Evolutionary conservation across 2,888 invertebrate species (phyloP), one percentile per base, ranked within the genome.

Genomic region (Calameuta filiformis): DNA sequence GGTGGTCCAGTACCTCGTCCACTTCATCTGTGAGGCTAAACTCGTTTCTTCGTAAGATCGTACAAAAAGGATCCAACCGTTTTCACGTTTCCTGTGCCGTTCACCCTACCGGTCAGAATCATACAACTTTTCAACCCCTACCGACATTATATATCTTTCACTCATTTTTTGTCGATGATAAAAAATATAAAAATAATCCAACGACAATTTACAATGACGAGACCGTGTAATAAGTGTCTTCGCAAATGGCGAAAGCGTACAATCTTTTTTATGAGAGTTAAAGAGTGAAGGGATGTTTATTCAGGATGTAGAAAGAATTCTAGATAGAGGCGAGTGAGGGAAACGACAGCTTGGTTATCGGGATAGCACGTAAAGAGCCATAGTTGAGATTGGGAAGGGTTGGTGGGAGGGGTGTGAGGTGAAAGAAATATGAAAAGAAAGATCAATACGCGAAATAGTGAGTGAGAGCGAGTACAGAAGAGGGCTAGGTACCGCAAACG

Each of bases 1-100:
- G 79, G 75, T 79, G 87, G 84, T 83, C 85, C 84, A 81, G 79
- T 68, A 68, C 30, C 40, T 30, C 73, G 33, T 15, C 35, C 15
- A 83, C 2, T 23, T 56, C 56, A 56, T 56, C 56, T 56, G 56
- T 0, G 23, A 23, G 23, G 56, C 56, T 23, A 56, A 56, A 56
- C 56, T 56, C 56, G 56, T 56, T 56, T 56, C 56, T 56, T 56
- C 23, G 9, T 23, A 56, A 56, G 56, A 56, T 56, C 15, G 9
- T 56, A 56, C 56, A 56, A 23, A 56, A 56, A 23, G 23, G 23
- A 56, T 56, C 56, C 23, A 56, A 56, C 56, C 56, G 56, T 56
- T 56, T 23, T 23, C 56, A 56, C 56, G 23, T 56, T 56, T 56
- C 56, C 56, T 23, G 23, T 56, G 23, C 56, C 56, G 15, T 56